These are phyloP conservation scores for Ciconia boyciana DNA, from an alignment of 2,113 vertebrate genomes.

Conservation along the genomic window DNA sequence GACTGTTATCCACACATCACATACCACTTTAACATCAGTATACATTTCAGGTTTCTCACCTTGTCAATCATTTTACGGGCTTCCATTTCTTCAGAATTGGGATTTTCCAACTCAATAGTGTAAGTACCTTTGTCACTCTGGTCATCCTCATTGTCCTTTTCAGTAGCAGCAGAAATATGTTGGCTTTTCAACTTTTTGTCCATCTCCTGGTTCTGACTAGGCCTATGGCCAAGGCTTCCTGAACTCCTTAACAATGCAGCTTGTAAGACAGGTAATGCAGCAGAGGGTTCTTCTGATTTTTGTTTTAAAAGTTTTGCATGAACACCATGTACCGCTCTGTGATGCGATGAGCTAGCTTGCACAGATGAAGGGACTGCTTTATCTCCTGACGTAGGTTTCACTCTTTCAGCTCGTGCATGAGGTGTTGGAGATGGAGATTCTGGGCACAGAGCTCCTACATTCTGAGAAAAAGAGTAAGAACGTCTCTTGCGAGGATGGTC, in stretches of 20 bases:
- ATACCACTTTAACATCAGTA: background rate
- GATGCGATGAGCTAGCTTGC: slow-evolving; percentile 69
- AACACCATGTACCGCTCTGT: slow-evolving; percentile 72
- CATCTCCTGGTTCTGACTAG: slow-evolving; percentile 80
- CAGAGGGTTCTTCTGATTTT: slow-evolving; percentile 87
- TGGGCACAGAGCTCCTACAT: slow-evolving; percentile 72
- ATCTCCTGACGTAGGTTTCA: slow-evolving; percentile 71
- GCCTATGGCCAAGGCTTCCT: slow-evolving; percentile 86
- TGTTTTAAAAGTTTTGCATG: slow-evolving; percentile 90
- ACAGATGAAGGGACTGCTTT: slow-evolving; percentile 80
- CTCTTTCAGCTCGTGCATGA: slow-evolving; percentile 78
- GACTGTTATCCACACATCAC: background rate
- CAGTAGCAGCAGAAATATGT: slow-evolving; percentile 62
- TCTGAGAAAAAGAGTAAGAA: slow-evolving; percentile 93
- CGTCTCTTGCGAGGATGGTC: slow-evolving; percentile 89
- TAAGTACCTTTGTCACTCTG: slow-evolving; percentile 96
- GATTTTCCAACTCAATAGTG: slow-evolving; percentile 94
- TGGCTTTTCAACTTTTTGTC: slow-evolving; percentile 74
- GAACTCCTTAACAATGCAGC: slow-evolving; percentile 83
- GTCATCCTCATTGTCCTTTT: slow-evolving; percentile 87
- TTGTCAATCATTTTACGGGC: slow-evolving; percentile 96
- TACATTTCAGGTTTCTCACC: slow-evolving; percentile 70
- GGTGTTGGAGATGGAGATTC: slow-evolving; percentile 83
- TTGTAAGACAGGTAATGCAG: slow-evolving; percentile 74
- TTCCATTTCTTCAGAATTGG: slow-evolving; percentile 90